Base-by-base conservation (phyloP, 2,113 vertebrate genomes). In the Nematolebias whitei region DNA sequence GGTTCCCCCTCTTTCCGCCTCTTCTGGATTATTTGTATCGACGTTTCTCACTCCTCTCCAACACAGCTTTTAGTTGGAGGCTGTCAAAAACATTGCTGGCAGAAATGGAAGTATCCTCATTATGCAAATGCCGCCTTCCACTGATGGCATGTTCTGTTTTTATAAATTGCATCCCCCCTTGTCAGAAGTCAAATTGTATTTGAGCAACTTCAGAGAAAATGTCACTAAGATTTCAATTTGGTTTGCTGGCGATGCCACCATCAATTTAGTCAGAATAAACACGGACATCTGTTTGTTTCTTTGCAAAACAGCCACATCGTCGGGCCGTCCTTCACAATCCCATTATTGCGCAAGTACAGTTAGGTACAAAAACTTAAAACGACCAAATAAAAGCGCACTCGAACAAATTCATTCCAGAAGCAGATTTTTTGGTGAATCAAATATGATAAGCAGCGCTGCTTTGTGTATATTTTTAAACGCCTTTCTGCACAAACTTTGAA, bases 101-200 rank as follows among this genome's bases (percentile, higher is more conserved):
- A 94, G 94, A 95, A 95, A 95, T 91, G 91, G 92, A 95, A 94
- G 91, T 92, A 91, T 94, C 93, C 92, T 94, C 93, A 95, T 97
- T 98, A 97, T 97, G 96, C 94, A 96, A 96, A 98, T 95, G 87
- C 82, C 0, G 76, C 76, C 73, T 86, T 91, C 85, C 89, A 94
- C 94, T 94, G 94, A 95, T 95, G 94, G 94, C 94, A 94, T 92
- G 92, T 94, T 97, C 94, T 94, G 92, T 93, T 97, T 54, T 96
- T 93, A 94, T 94, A 95, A 97, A 96, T 95, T 94, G 93, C 91
- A 90, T 93, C 93, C 89, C 55, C 53, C 92, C 94, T 96, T 96
- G 95, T 98, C 96, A 96, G 90, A 92, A 98, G 95, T 96, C 96
- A 96, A 94, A 95, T 94, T 94, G 93, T 93, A 94, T 97, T 96